phyloP scores from a whole-genome alignment of 1,140 invertebrate species.

The Meloidogyne hapla region DNA sequence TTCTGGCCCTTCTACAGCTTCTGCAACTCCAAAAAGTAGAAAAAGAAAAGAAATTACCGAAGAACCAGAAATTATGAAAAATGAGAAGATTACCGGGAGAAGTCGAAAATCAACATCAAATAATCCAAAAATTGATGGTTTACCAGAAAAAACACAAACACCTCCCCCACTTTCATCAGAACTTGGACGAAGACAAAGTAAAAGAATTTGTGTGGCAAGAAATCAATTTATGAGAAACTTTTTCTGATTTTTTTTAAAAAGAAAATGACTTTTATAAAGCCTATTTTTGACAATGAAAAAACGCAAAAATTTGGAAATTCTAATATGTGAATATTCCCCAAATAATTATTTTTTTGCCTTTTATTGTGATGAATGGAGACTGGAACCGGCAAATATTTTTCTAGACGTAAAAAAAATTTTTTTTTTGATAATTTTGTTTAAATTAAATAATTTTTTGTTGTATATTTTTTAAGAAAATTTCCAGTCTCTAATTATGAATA shows the following conservation, averaged over 20 bases:
- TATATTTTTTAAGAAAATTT: no score
- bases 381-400: no score
- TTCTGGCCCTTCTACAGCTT: not conserved
- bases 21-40: conserved; percentile 1
- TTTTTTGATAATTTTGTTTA: no score
- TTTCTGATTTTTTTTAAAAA: conserved; percentile 4
- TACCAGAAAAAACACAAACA: not conserved
- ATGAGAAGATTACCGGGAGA: not conserved
- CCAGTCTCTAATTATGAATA: no score
- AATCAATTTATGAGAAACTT: conserved; percentile 34
- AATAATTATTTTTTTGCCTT: no score
- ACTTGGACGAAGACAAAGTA: conserved; percentile 37
- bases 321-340: not conserved
- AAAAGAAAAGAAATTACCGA: conserved; percentile 8
- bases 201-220: conserved; percentile 38
- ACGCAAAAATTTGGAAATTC: not conserved
- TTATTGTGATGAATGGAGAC: no score
- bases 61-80: not conserved
- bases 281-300: not conserved
- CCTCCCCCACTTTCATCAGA: conserved; percentile 26
- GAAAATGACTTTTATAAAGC: not conserved
- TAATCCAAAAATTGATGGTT: not conserved
- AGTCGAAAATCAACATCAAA: not conserved
- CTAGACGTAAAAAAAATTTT: no score
- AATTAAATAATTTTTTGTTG: no score